Evolutionary conservation across 2,888 invertebrate species (phyloP), one percentile per base, ranked within the genome.

Genomic region (Lepas anatifera): DNA sequence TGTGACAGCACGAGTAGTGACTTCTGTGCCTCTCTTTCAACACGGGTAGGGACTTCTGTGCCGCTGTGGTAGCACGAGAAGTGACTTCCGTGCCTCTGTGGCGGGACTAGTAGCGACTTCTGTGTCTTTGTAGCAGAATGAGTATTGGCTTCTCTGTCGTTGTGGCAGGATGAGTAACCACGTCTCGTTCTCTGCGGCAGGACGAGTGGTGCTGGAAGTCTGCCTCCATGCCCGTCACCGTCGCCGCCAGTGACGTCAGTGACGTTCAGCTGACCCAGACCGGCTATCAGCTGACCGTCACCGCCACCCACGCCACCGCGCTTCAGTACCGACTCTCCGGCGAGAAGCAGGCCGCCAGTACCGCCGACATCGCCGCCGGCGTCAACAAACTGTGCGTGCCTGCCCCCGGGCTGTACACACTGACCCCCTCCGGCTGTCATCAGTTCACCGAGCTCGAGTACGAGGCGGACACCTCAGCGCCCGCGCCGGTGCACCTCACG

Each of bases 161-260:
- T n/a, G n/a, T n/a, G n/a, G n/a, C n/a, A n/a, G n/a, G n/a, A n/a
- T n/a, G n/a, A n/a, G n/a, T n/a, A n/a, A n/a, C n/a, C n/a, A n/a
- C n/a, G n/a, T n/a, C n/a, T n/a, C n/a, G n/a, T n/a, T n/a, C n/a
- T n/a, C n/a, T n/a, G n/a, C 82, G 85, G 8, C 84, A 86, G 37
- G 87, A 86, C 68, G 85, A 86, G 68, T 87, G 92, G 77, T 98
- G 97, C 80, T 98, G 96, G 91, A 85, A 87, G 74, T 84, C 85
- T 69, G 82, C 86, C 2, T 77, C 78, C 4, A 74, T 86, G 71
- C 81, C 82, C 52, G 81, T 89, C 11, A 83, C 85, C 58, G 86
- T 91, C 16, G 85, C 87, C 18, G 86, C 86, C 68, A 81, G 79
- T 16, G 86, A 86, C 67, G 80, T 82, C 35, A 16, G 32, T 2